A percentile compares a stretch with the other conserved stretches of the same genome.
Conservation (phyloP, 1,140 invertebrate species). For the Carcinoscorpius rotundicauda region DNA sequence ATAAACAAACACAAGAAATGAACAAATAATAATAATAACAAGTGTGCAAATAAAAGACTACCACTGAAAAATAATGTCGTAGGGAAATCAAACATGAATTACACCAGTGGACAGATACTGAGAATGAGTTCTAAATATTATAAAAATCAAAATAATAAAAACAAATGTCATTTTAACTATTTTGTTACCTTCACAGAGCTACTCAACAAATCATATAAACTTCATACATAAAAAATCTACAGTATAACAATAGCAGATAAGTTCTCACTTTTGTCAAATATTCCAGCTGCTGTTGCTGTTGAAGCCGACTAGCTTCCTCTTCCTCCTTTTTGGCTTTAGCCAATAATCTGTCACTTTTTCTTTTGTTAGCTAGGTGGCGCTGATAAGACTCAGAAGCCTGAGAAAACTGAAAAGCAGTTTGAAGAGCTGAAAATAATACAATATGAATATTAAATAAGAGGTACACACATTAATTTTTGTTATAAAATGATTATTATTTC, state of each 20-base stretch:
- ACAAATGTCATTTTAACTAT: background rate
- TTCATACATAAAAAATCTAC: background rate
- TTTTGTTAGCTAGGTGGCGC: slow-evolving; percentile 40
- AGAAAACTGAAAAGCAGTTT: slow-evolving; percentile 52
- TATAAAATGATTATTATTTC: no score
- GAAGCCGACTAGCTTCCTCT: slow-evolving; percentile 18
- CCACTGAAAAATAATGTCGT: no score
- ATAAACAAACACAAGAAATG: no score
- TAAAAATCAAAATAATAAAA: background rate
- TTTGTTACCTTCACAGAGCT: background rate
- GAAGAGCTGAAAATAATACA: slow-evolving; percentile 37
- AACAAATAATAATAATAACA: no score
- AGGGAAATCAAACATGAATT: background rate
- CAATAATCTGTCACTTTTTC: slow-evolving; percentile 32
- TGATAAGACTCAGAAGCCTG: slow-evolving; percentile 49
- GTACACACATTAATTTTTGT: no score
- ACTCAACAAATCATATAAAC: background rate
- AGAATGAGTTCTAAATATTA: background rate
- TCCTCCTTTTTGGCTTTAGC: slow-evolving; percentile 21
- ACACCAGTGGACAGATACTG: background rate
- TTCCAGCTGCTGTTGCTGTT: slow-evolving; percentile 19
- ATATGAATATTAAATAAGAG: no score
- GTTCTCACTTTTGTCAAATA: background rate
- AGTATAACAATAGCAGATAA: background rate
- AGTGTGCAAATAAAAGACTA: no score